A percentile compares a stretch with the other conserved stretches of the same genome.
phyloP scores from a whole-genome alignment of 2,797 vertebrate genomes.

The Falco concolor region DNA sequence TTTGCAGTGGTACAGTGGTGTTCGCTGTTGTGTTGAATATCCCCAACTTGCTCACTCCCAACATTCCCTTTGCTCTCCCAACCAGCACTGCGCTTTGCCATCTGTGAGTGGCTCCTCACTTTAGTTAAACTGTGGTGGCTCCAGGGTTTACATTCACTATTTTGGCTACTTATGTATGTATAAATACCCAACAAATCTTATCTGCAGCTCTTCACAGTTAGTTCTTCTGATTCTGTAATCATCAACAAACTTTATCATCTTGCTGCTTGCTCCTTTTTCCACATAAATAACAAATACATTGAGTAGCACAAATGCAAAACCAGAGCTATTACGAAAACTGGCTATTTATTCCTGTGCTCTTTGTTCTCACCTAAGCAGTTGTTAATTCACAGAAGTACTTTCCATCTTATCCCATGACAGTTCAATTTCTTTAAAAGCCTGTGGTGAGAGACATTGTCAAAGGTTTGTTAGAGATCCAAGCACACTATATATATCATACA shows the following conservation, averaged over 20 bases:
- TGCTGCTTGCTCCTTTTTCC: background rate
- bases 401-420: background rate
- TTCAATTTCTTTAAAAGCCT: slow-evolving; percentile 33
- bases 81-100: background rate
- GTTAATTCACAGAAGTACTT: background rate
- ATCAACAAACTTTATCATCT: background rate
- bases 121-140: background rate
- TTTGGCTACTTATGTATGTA: background rate
- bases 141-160: background rate
- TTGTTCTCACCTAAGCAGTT: background rate
- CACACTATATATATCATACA: background rate
- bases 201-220: background rate
- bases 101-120: background rate
- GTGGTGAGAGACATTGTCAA: background rate
- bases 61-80: background rate
- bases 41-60: background rate
- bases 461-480: background rate
- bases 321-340: background rate
- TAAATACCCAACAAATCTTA: background rate
- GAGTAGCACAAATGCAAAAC: background rate
- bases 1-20: background rate
- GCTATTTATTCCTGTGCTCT: background rate
- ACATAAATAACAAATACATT: background rate
- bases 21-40: background rate
- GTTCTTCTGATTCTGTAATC: background rate